Evolutionary conservation across 2,113 vertebrate genomes (phyloP), one percentile per base, ranked within the genome.

Genomic region (Alces alces): DNA sequence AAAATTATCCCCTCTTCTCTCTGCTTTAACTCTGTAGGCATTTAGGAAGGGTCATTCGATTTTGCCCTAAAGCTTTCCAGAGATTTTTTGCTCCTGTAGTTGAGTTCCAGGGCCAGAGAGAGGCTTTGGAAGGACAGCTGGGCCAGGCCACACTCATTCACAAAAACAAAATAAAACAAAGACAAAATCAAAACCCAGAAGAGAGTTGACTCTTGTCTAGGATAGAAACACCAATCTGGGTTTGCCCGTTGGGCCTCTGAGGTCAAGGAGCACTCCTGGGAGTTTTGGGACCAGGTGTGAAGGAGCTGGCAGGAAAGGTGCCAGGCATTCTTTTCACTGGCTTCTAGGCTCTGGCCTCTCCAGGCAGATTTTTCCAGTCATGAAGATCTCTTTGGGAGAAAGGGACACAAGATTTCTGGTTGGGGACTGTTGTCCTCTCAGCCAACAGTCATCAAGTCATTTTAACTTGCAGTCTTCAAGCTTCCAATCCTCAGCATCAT

Each of bases 31-130:
- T 57, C 19, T 57, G 39, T 61, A 95, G 86, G 25, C 33, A 54
- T 96, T 96, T 91, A 91, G 87, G 76, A 79, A 76, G 91, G 86
- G 89, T 61, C 80, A 30, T 92, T 97, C 4, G 19, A 78, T 96
- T 92, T 87, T 61, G 84, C 92, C 78, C 14, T 82, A 25, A 89
- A 52, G 86, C 54, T 95, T 78, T 90, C 47, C 76, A 70, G 66
- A 93, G 50, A 21, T 43, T 60, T 86, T 79, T 61, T 57, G 70
- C 47, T 73, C 27, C 39, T 7, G 55, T 88, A 36, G 60, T 96
- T 89, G 87, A 92, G 78, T 97, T 97, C 15, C 50, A 66, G 94
- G 43, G 57, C 91, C 0, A 83, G 43, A 13, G 2, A 1, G 17
- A 89, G 55, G 60, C 64, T 96, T 27, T 91, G 83, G 45, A 95